Evolutionary conservation across 2,888 invertebrate species (phyloP), one percentile per base, ranked within the genome.

Genomic region (Orthonychiurus folsomi): DNA sequence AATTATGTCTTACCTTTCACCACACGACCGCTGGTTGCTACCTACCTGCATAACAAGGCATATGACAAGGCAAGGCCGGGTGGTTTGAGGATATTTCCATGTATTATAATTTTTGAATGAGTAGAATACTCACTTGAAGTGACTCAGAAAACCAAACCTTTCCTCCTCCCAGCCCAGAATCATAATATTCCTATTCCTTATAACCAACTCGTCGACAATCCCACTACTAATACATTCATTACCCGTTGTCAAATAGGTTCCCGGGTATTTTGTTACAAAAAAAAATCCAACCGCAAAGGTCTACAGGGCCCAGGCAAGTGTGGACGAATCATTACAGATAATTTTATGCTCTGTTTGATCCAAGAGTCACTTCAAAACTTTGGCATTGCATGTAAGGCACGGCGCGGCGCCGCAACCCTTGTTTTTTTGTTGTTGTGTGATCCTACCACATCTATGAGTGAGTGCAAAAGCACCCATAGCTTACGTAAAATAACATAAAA

Each of bases 331-430:
- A 63, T 63, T 63, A 63, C 50, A 50, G 50, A 50, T 52, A 56
- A 63, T 63, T 63, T 63, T 60, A 59, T 56, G 60, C 59, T 63
- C 63, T 63, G 60, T 63, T 63, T 63, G 60, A 47, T 57, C 26
- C 27, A 59, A 63, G 63, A 63, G 60, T 63, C 50, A 63, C 63
- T 63, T 60, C 53, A 62, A 55, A 24, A 5, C 15, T n/a, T n/a
- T 9, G 24, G 55, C 9, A 20, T 15, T 25, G 5, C 12, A 9
- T 20, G 21, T 3, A 24, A 55, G n/a, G 3, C 55, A 23, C 18
- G 3, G 9, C n/a, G n/a, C n/a, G n/a, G n/a, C n/a, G n/a, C n/a
- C n/a, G 37, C 9, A 37, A 37, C 5, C 37, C 37, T 37, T 37
- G 5, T 37, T 37, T 37, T 37, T 37, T 37, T 37, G 37, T 37